Base-by-base conservation (phyloP, 92 coral and sea anemone species). In the Parazoanthus atlanticus region DNA sequence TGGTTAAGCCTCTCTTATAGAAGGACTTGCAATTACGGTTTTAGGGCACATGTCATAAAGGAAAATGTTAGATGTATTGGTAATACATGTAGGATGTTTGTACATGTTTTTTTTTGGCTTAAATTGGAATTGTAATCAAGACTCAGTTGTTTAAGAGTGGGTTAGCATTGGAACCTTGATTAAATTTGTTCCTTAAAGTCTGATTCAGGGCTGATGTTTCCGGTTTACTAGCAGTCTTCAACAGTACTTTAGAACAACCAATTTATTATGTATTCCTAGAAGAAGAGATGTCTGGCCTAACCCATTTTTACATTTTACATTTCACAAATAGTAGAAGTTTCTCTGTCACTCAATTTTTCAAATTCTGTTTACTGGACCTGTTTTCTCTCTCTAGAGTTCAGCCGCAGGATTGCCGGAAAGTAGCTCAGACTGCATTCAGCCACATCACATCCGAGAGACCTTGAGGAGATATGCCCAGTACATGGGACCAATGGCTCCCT, bases 401-500 rank as follows among this genome's bases (percentile, higher is more conserved):
- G 88, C 94, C 40, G 71, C 93, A 47, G 86, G 92, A n/a, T 82
- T 92, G 33, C 88, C 88, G 16, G 94, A 93, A 82, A 90, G 90
- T 38, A 92, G 94, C 80, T 92, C 95, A 30, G 98, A 94, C 69
- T 97, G 99, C 72, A 92, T 97, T 76, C 99, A 95, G 92, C 99
- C 99, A 36, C 89, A 93, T 85, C 99, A 97, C 91, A 94, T 97
- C 52, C 84, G 98, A 87, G 99, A 97, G 85, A 97, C 98, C 34
- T 88, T 97, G 86, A 89, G 99, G 67, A 93, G 98, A 84, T 97
- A 94, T 89, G 93, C 90, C 80, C 94, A 92, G 90, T 95, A 86
- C 75, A 89, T 94, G 88, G 99, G 99, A 80, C 98, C 99, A 34
- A 88, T 97, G 97, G 97, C 97, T 43, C 98, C 99, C 6, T 97